A percentile compares a stretch with the other conserved stretches of the same genome.
Conservation (phyloP, 2,797 vertebrate species). For the Centroberyx gerrardi region DNA sequence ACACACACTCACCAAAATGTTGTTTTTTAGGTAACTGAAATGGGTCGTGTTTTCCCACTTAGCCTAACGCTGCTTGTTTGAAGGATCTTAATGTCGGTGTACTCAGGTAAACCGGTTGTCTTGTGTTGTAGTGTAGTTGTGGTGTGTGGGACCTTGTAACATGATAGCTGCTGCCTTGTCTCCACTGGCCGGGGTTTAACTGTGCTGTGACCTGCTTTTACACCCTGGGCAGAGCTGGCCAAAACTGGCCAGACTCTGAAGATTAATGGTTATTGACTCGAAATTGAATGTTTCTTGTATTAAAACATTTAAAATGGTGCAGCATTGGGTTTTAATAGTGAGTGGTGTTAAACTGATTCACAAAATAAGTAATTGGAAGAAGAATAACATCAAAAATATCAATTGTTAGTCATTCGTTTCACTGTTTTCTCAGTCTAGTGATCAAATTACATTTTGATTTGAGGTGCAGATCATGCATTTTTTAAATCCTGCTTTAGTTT, state of each 20-base stretch:
- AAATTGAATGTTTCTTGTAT: background rate
- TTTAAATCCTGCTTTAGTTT: background rate
- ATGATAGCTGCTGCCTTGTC: conserved; percentile 31
- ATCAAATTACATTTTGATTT: background rate
- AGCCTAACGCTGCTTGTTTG: conserved; percentile 79
- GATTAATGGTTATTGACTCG: background rate
- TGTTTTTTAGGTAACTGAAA: conserved; percentile 47
- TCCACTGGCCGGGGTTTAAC: conserved; percentile 8
- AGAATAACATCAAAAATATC: background rate
- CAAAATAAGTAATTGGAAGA: background rate
- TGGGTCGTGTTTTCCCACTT: conserved; percentile 62
- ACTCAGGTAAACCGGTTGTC: conserved; percentile 74
- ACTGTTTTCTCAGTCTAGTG: background rate
- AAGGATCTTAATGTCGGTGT: conserved; percentile 67
- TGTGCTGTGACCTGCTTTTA: background rate
- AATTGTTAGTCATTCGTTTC: no score
- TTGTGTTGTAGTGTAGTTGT: conserved; percentile 54
- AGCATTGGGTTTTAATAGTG: background rate
- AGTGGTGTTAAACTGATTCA: background rate
- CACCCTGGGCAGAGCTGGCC: background rate
- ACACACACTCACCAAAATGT: background rate
- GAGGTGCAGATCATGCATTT: no score
- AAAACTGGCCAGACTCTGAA: background rate
- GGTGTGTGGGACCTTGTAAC: conserved; percentile 31
- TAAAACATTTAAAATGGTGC: background rate